Evolutionary conservation across 1,140 invertebrate species (phyloP).

Genomic region (Bombus breviceps): DNA sequence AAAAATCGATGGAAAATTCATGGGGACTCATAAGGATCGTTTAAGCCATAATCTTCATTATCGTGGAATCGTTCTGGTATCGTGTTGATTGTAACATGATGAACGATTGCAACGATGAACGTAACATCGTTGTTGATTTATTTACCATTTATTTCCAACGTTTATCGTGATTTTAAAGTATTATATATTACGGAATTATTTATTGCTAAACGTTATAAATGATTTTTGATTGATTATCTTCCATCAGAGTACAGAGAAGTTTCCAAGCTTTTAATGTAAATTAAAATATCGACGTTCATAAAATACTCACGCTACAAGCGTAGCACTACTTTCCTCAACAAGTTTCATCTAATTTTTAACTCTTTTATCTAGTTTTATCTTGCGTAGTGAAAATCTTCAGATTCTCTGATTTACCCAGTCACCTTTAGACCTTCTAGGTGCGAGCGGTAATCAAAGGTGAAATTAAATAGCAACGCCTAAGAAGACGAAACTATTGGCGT

Average conservation of each 20-base stretch:
- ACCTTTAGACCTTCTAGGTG: background rate
- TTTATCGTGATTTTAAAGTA: background rate
- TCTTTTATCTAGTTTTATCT: background rate
- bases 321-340: background rate
- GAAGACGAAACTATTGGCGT: background rate
- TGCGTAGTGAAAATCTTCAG: background rate
- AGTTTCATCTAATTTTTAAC: background rate
- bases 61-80: background rate
- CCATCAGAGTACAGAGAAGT: background rate
- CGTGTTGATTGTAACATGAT: too few relatives aligned
- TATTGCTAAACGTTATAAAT: background rate
- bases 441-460: too few relatives aligned
- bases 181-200: background rate
- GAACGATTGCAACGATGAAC: too few relatives aligned
- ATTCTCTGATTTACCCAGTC: too few relatives aligned
- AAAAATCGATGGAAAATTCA: background rate
- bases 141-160: background rate
- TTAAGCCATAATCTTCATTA: background rate
- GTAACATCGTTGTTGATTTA: background rate
- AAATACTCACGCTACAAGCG: background rate
- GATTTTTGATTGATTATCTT: background rate
- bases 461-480: background rate
- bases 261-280: background rate
- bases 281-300: background rate
- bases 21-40: background rate